Evolutionary conservation across 1,140 invertebrate genomes (phyloP).

Genomic region (Conopomorpha cramerella): DNA sequence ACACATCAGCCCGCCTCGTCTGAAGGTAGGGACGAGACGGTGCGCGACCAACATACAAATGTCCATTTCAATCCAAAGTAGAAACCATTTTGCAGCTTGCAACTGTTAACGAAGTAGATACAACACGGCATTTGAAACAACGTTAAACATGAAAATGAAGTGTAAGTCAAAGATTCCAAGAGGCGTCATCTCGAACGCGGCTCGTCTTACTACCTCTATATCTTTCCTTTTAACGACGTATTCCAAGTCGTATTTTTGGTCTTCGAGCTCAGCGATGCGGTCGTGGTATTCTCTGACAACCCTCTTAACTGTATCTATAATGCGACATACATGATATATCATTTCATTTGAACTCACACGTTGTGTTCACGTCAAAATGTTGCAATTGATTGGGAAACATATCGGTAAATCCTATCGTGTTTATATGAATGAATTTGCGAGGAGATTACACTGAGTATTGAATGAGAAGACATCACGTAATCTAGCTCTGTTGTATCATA

Average conservation of each 20-base stretch:
- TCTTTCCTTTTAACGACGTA: conserved; percentile 97
- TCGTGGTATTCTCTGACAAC: conserved; percentile 86
- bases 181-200: conserved; percentile 24
- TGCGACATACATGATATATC: conserved; percentile 21
- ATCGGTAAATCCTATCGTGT: too few species aligned
- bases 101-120: conserved; percentile 34
- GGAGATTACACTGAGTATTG: too few species aligned
- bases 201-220: conserved; percentile 78
- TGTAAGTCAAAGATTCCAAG: conserved; percentile 44
- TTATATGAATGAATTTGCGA: too few species aligned
- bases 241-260: conserved; percentile 98
- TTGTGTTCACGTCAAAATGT: too few species aligned
- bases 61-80: too few species aligned
- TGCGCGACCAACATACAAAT: too few species aligned
- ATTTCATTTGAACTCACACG: too few species aligned
- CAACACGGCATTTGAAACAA: conserved; percentile 34
- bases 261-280: conserved; percentile 87
- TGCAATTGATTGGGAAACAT: too few species aligned
- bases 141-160: conserved; percentile 32
- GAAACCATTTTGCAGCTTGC: too few species aligned
- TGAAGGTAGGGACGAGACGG: too few species aligned
- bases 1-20: too few species aligned
- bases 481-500: too few species aligned
- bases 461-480: conserved; percentile 1
- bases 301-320: conserved; percentile 75